Conservation (phyloP, 2,113 vertebrate species). For the Forbesichthys papilliferus region DNA sequence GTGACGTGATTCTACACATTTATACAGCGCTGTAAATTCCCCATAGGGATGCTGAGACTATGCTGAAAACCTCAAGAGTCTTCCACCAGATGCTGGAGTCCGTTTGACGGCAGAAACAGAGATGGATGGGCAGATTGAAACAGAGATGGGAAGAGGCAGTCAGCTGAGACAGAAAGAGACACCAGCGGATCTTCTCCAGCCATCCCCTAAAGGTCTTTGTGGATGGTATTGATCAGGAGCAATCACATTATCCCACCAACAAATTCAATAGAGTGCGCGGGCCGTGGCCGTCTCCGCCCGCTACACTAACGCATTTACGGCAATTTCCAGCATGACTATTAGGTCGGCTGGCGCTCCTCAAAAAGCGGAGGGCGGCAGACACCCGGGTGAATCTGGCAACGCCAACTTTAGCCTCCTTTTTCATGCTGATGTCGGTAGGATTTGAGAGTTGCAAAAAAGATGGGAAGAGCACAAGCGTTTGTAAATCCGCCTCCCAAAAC, state of each 20-base stretch:
- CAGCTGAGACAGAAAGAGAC: conserved; percentile 44
- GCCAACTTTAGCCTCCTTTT: background rate
- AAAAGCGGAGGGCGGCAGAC: background rate
- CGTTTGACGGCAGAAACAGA: conserved; percentile 7
- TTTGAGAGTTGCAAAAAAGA: background rate
- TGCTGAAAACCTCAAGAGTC: too few relatives aligned
- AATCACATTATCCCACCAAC: conserved; percentile 78
- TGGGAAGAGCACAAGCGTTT: background rate
- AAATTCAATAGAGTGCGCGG: conserved; percentile 76
- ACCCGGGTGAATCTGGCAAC: background rate
- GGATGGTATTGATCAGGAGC: conserved; percentile 74
- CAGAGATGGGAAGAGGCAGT: conserved; percentile 21
- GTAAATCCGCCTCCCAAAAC: too few relatives aligned
- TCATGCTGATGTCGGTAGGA: too few relatives aligned
- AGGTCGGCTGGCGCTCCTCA: conserved; percentile 31
- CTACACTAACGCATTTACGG: conserved; percentile 72
- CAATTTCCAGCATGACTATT: conserved; percentile 69
- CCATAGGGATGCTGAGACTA: too few relatives aligned
- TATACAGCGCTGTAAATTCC: too few relatives aligned
- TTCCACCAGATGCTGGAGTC: background rate
- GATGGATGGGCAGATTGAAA: conserved; percentile 24
- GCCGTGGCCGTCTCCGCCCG: conserved; percentile 59
- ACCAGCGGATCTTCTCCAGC: conserved; percentile 51
- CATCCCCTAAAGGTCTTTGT: conserved; percentile 71
- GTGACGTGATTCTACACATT: too few relatives aligned